Evolutionary conservation across 2,888 invertebrate species (phyloP), one percentile per base, ranked within the genome.

Genomic region (Incurvaria masculella): DNA sequence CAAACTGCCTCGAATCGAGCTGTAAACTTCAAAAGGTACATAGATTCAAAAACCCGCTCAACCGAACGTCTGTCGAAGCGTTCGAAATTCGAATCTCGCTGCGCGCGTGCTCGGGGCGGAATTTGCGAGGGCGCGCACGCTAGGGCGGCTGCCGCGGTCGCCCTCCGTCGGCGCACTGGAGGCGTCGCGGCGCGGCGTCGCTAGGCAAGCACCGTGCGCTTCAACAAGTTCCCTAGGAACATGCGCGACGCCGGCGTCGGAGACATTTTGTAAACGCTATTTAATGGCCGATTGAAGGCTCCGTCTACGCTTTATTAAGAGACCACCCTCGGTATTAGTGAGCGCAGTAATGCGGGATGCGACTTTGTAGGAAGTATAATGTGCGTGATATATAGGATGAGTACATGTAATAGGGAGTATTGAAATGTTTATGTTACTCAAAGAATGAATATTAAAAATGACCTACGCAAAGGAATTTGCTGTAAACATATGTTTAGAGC

Each of bases 151-250:
- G 41, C 11, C 41, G 4, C 41, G 16, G 41, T 16, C 41, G 41
- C 41, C 41, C 18, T 14, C 19, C 41, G 41, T 16, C 41, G 41
- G 11, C 41, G 21, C 41, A 41, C 41, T 41, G 41, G 21, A 14
- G 41, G 41, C 41, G 41, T 20, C 18, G 41, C 33, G 33, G 41
- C 41, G 18, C 41, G 18, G 41, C 41, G 21, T 20, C 41, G 41
- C 41, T 41, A 18, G 41, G 41, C 11, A 33, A n/a, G 14, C 23
- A 14, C 33, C 14, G 33, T 33, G 14, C 33, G 33, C 33, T 14
- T 33, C 33, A 33, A 33, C 33, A 33, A 33, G 33, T 33, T 33
- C 14, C 8, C 33, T 14, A 33, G 33, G 33, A 33, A 33, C 33
- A 33, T 33, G 33, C 33, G 33, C 33, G n/a, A n/a, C 33, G 33